Percentiles rank a stretch among this genome's conserved stretches.
Conservation (phyloP, 2,888 invertebrate species). For the Dusona sp. region DNA sequence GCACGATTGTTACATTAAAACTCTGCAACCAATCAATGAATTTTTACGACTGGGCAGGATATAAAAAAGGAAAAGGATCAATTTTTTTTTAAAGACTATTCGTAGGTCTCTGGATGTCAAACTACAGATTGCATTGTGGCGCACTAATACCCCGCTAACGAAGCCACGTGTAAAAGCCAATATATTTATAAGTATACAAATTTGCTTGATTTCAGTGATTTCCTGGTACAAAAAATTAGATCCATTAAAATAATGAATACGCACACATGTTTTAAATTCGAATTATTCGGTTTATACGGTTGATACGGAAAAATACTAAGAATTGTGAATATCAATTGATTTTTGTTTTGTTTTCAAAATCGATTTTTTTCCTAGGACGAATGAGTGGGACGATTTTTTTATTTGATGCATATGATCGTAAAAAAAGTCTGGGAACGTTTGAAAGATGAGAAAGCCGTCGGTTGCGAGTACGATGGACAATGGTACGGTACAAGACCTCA, state of each 20-base stretch:
- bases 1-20: too few species aligned
- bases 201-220: background rate
- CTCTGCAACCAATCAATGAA: too few species aligned
- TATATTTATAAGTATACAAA: too few species aligned
- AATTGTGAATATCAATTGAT: background rate
- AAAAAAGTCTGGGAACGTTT: slow-evolving; percentile 37
- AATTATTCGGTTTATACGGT: background rate
- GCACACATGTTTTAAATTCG: too few species aligned
- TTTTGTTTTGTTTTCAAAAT: background rate
- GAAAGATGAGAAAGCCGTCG: slow-evolving; percentile 38
- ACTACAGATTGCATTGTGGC: too few species aligned
- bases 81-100: too few species aligned
- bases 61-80: too few species aligned
- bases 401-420: background rate
- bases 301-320: background rate
- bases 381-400: background rate
- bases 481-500: slow-evolving; percentile 70
- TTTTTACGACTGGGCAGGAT: too few species aligned
- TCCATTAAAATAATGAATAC: too few species aligned
- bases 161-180: too few species aligned
- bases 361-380: background rate
- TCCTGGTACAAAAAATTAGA: background rate
- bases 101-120: too few species aligned
- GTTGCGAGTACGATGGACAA: slow-evolving; percentile 13
- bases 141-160: too few species aligned